These are phyloP conservation scores for Thecophora atra DNA, from an alignment of 2,888 invertebrate species.

Conservation along the genomic window DNA sequence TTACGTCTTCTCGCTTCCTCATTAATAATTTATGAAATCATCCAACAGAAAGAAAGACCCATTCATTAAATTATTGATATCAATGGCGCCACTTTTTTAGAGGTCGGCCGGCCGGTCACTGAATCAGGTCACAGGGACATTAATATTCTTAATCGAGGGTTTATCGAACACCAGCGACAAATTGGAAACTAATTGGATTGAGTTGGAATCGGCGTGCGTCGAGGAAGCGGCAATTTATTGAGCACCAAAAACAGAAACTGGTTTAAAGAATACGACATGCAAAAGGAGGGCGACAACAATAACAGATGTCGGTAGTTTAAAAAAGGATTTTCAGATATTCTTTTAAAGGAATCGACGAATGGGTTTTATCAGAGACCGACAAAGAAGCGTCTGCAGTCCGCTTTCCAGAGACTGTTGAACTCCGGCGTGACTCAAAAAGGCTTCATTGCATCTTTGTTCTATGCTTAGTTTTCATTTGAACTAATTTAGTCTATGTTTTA, in stretches of 20 bases:
- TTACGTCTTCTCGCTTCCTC: not conserved
- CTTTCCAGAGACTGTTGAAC: not conserved
- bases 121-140: too few relatives aligned
- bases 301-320: not conserved
- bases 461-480: too few relatives aligned
- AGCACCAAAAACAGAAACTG: not conserved
- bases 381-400: too few relatives aligned
- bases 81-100: conserved; percentile 11
- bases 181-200: conserved; percentile 31
- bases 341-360: not conserved
- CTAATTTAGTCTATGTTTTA: too few relatives aligned
- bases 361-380: too few relatives aligned
- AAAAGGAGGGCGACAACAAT: not conserved
- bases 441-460: too few relatives aligned
- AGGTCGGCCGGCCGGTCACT: too few relatives aligned
- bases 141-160: conserved; percentile 22
- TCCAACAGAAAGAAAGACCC: conserved; percentile 22
- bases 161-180: conserved; percentile 25
- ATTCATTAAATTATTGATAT: conserved; percentile 32
- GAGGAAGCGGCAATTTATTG: not conserved
- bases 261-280: not conserved
- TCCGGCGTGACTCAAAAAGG: not conserved
- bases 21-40: conserved; percentile 31
- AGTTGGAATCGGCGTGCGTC: not conserved
- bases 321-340: not conserved